Percentiles rank a stretch among this genome's conserved stretches.
Evolutionary conservation across 2,113 vertebrate species (phyloP).

Genomic region (Bettongia penicillata): DNA sequence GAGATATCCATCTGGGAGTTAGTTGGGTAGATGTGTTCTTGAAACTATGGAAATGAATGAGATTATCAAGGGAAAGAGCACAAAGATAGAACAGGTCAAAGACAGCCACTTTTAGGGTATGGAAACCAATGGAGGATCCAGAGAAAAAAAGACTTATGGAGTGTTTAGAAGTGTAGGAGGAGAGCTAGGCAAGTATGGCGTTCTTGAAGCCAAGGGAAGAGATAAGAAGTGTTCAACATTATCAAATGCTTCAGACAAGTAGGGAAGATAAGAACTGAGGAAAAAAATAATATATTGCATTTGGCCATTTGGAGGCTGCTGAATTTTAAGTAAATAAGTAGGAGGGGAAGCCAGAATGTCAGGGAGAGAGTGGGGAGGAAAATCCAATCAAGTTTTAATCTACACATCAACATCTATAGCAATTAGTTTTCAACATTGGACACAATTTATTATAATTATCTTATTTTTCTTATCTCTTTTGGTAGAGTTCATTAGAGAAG

Average conservation of each 20-base stretch:
- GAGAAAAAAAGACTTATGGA: background rate
- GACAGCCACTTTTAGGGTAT: background rate
- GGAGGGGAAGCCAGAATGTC: background rate
- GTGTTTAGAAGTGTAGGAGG: background rate
- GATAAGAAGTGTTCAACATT: background rate
- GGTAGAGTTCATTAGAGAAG: background rate
- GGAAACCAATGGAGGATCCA: background rate
- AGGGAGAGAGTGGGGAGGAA: background rate
- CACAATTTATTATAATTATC: background rate
- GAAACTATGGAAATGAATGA: background rate
- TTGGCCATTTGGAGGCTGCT: background rate
- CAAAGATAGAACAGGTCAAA: background rate
- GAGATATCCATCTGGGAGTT: background rate
- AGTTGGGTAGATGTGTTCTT: background rate
- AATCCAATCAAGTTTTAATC: slow-evolving; percentile 7
- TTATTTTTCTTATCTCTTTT: background rate
- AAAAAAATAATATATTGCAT: background rate
- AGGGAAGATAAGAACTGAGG: background rate
- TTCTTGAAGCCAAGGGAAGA: background rate
- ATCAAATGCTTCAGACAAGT: background rate
- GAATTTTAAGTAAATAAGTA: background rate
- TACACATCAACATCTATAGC: background rate
- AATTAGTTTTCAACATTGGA: background rate
- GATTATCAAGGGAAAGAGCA: background rate
- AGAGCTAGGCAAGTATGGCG: background rate